These are phyloP conservation scores for Brachionus rotundiformis DNA, from an alignment of 1,140 invertebrate genomes.

Conservation along the genomic window DNA sequence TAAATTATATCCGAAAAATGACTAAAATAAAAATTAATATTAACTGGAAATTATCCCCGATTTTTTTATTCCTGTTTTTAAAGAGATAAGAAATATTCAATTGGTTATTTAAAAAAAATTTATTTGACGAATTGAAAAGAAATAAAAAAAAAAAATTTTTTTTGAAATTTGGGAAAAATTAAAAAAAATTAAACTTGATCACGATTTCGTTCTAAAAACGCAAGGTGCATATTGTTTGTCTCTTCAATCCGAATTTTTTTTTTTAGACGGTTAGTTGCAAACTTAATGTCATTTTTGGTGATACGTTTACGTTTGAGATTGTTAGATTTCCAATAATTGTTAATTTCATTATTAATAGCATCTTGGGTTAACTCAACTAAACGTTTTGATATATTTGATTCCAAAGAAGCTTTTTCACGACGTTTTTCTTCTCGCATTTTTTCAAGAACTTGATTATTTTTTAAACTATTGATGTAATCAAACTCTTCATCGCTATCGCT, in stretches of 20 bases:
- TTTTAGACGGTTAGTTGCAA: conserved; percentile 10
- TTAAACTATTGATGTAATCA: neutral
- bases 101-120: conserved; percentile 3
- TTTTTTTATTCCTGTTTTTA: neutral
- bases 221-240: conserved; percentile 6
- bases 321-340: neutral
- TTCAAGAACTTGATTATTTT: neutral
- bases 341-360: neutral
- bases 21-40: no score
- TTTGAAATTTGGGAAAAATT: neutral
- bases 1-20: no score
- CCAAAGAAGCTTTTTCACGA: neutral
- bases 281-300: neutral
- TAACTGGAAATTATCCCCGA: conserved; percentile 11
- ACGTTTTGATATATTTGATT: neutral
- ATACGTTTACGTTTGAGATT: neutral
- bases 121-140: neutral
- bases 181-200: conserved; percentile 10
- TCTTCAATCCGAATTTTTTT: conserved; percentile 17
- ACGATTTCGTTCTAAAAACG: neutral
- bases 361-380: neutral
- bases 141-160: neutral
- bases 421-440: neutral
- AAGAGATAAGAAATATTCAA: neutral
- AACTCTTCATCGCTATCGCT: conserved; percentile 17